Percentiles rank a stretch among this genome's conserved stretches.
Evolutionary conservation across 2,888 invertebrate species (phyloP).

Genomic region (Digitonthophagus gazella): DNA sequence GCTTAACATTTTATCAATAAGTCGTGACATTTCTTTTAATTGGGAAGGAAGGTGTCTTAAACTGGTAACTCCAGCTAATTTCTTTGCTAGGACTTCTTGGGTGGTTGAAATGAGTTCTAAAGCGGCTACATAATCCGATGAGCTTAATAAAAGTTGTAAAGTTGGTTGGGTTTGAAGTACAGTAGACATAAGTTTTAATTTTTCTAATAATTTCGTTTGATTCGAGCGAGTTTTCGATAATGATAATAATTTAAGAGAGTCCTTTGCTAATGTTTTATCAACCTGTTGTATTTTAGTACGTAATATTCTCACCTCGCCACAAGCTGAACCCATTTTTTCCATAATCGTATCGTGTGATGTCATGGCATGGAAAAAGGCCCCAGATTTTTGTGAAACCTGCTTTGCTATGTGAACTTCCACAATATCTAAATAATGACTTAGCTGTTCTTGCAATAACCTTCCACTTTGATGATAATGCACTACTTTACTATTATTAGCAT

Average conservation of each 20-base stretch:
- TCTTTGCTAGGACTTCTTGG: conserved; percentile 87
- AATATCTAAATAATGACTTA: conserved; percentile 92
- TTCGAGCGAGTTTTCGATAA: conserved; percentile 66
- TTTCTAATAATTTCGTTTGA: conserved; percentile 65
- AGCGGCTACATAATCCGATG: conserved; percentile 96
- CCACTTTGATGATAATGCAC: conserved; percentile 51
- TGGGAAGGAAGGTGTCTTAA: conserved; percentile 95
- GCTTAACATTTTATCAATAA: conserved; percentile 95
- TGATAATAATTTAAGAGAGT: conserved; percentile 76
- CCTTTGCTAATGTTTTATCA: conserved; percentile 74
- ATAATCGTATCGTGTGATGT: conserved; percentile 96
- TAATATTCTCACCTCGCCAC: conserved; percentile 70
- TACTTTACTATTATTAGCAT: conserved; percentile 40
- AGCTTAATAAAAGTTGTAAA: conserved; percentile 89
- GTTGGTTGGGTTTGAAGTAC: conserved; percentile 98
- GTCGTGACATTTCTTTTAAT: conserved; percentile 89
- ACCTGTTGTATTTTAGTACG: conserved; percentile 74
- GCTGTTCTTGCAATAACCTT: conserved; percentile 79
- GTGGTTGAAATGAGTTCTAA: conserved; percentile 95
- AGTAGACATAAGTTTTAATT: conserved; percentile 87
- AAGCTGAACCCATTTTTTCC: conserved; percentile 87
- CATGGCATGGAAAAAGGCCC: conserved; percentile 98
- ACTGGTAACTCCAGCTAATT: conserved; percentile 89
- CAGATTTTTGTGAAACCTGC: conserved; percentile 92
- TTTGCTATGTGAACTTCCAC: conserved; percentile 92